Percentiles rank a stretch among this genome's conserved stretches.
Evolutionary conservation across 1,140 invertebrate genomes (phyloP).

Genomic region (Adelges cooleyi): DNA sequence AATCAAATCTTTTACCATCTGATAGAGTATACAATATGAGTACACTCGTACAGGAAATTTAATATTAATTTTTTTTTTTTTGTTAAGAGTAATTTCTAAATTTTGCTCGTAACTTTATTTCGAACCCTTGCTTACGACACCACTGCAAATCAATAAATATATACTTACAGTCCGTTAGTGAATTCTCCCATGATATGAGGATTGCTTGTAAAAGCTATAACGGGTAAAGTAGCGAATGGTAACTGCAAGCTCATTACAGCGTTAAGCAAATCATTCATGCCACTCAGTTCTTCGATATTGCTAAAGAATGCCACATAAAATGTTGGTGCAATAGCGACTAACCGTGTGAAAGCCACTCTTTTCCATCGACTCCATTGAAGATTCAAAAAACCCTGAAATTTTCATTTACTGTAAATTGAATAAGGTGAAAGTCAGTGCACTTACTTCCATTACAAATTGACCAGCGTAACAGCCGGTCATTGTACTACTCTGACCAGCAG

Average conservation of each 20-base stretch:
- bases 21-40: background rate
- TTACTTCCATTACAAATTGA: slow-evolving; percentile 63
- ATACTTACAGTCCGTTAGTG: slow-evolving; percentile 54
- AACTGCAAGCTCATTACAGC: slow-evolving; percentile 77
- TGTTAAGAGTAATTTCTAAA: background rate
- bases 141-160: too few relatives aligned
- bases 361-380: slow-evolving; percentile 81
- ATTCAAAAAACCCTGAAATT: slow-evolving; percentile 67
- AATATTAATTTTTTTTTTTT: slow-evolving; percentile 13
- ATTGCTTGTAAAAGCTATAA: slow-evolving; percentile 77
- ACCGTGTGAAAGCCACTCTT: slow-evolving; percentile 71
- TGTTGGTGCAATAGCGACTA: slow-evolving; percentile 82
- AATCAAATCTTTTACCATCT: too few relatives aligned
- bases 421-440: too few relatives aligned
- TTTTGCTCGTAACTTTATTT: background rate
- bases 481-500: slow-evolving; percentile 80
- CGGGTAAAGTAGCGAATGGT: slow-evolving; percentile 73
- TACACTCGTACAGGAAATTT: slow-evolving; percentile 9
- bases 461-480: slow-evolving; percentile 74
- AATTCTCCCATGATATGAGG: slow-evolving; percentile 72
- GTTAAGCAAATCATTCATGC: slow-evolving; percentile 83
- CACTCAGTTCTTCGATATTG: slow-evolving; percentile 61
- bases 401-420: background rate
- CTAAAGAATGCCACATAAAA: slow-evolving; percentile 65
- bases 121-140: background rate